Conservation (phyloP, 2,113 vertebrate genomes). For the Osmerus mordax region DNA sequence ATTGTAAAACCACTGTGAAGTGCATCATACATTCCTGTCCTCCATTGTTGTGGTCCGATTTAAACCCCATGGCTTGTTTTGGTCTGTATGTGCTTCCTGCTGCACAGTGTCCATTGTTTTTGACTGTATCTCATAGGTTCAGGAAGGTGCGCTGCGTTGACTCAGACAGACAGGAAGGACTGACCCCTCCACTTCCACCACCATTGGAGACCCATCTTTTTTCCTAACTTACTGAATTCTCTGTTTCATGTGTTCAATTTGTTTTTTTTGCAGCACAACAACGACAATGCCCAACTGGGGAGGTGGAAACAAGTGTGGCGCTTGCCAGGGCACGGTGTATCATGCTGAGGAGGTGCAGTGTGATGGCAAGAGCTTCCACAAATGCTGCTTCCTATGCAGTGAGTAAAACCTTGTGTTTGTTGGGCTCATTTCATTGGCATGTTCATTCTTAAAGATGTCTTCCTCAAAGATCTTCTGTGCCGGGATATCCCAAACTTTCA, state of each 20-base stretch:
- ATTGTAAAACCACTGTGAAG: background rate
- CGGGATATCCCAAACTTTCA: no score
- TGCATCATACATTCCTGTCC: background rate
- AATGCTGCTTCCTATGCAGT: conserved; percentile 95
- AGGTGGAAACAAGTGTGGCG: conserved; percentile 86
- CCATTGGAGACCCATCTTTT: no score
- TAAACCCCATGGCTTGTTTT: background rate
- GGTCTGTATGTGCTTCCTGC: background rate
- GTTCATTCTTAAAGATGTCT: no score
- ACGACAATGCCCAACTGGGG: conserved; percentile 90
- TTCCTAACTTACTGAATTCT: no score
- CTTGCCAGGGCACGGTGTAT: conserved; percentile 84
- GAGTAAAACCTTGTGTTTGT: conserved; percentile 62
- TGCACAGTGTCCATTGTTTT: background rate
- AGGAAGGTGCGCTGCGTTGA: background rate
- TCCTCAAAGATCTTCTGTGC: background rate
- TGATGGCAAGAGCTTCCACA: conserved; percentile 89
- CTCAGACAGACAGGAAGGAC: conserved; percentile 3
- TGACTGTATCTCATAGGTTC: conserved; percentile 2
- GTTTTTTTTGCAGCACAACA: conserved; percentile 41
- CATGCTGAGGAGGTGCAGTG: conserved; percentile 95
- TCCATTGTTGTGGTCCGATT: background rate
- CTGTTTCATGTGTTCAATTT: conserved; percentile 9
- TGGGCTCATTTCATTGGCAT: background rate
- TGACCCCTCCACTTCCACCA: background rate